Evolutionary conservation across 2,888 invertebrate species (phyloP).

Genomic region (Troides oblongomaculatus): DNA sequence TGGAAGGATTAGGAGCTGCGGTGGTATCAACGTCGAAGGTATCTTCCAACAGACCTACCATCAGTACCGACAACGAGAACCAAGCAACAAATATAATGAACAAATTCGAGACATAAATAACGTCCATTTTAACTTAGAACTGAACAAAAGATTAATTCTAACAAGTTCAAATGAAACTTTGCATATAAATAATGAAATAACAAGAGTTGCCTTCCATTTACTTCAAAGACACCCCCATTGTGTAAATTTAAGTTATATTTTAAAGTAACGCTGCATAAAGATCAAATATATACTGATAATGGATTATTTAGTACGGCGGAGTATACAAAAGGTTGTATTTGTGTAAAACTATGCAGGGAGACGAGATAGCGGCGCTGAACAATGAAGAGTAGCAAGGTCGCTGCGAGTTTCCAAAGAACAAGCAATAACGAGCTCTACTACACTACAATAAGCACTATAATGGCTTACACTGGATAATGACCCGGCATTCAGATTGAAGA

Average conservation of each 20-base stretch:
- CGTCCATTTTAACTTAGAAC: background rate
- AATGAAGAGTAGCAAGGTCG: constrained; percentile 21
- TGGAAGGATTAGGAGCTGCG: too few relatives aligned
- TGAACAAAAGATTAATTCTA: background rate
- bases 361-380: constrained; percentile 13
- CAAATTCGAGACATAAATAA: background rate
- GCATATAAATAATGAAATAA: background rate
- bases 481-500: too few relatives aligned
- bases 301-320: constrained; percentile 1
- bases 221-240: background rate
- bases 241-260: background rate
- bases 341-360: constrained; percentile 12
- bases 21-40: too few relatives aligned
- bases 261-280: background rate
- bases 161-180: background rate
- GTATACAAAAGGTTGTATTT: constrained; percentile 20
- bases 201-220: background rate
- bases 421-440: constrained; percentile 5
- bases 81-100: too few relatives aligned
- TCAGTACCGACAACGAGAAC: too few relatives aligned
- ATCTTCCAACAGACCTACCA: too few relatives aligned
- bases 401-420: background rate
- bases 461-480: background rate
- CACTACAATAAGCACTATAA: background rate
- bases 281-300: constrained; percentile 3